Base-by-base conservation (phyloP, 2,113 vertebrate genomes). In the Fulica atra region DNA sequence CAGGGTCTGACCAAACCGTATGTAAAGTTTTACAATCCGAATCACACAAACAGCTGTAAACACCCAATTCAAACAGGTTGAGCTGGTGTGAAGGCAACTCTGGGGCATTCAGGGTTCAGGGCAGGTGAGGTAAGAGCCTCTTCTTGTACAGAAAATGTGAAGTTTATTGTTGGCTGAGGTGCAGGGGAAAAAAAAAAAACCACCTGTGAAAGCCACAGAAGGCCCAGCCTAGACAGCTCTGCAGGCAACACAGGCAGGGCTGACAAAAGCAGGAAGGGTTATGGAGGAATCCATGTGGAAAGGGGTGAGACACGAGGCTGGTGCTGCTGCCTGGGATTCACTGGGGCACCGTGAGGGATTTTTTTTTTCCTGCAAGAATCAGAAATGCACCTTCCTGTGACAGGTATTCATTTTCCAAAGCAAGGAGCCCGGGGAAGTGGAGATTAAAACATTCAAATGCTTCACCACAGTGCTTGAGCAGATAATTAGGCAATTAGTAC, bases 401-500 rank as follows among this genome's bases (percentile, higher is more conserved):
- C 64, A 79, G 59, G 40, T 42, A 15, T 24, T 53, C 14, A 4
- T 60, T 59, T 87, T 72, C 35, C 25, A 28, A 46, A 60, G 60
- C 40, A 70, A 88, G 26, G 15, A 68, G n/a, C 35, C 23, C 6
- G 26, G 50, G 29, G 71, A 60, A 86, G 59, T 17, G 33, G 56
- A 79, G 68, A 76, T 65, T 44, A 36, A 85, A 88, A 56, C 53
- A 65, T 83, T 70, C 16, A 88, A 94, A 93, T 44, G 19, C 50
- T 84, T 93, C 88, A 64, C 63, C 57, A 76, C 23, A n/a, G 77
- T 31, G 69, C 4, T 11, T 87, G 76, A 85, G 84, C 81, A 80
- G 93, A 53, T 93, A 86, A 93, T 88, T 73, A 84, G 82, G 77
- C 76, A 76, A 89, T 93, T 76, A 88, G 50, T 64, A 51, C 73